Evolutionary conservation across 2,797 vertebrate species (phyloP).

Genomic region (Ctenosaura bakeri): DNA sequence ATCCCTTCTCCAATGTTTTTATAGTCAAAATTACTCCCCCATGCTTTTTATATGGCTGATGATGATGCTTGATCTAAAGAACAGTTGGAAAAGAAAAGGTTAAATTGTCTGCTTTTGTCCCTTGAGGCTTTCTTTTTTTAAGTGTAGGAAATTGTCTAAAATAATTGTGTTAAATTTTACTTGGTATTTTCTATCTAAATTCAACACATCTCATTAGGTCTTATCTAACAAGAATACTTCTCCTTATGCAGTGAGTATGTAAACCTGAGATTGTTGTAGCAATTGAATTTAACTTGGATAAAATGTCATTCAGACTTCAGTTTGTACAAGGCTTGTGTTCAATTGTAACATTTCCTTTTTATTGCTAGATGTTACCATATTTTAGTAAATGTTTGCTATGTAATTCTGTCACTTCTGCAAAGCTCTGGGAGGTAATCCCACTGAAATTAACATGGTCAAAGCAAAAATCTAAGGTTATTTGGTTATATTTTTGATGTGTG

Average conservation of each 20-base stretch:
- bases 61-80: background rate
- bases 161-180: background rate
- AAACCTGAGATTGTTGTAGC: background rate
- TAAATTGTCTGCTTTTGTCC: too few relatives aligned
- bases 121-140: background rate
- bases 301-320: background rate
- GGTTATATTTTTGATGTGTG: background rate
- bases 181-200: background rate
- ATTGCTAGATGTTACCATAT: background rate
- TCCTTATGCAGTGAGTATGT: background rate
- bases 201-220: background rate
- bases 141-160: too few relatives aligned
- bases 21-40: background rate
- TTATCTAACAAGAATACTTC: background rate
- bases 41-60: background rate
- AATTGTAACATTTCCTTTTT: background rate
- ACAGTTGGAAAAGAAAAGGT: too few relatives aligned
- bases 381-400: background rate
- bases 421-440: background rate
- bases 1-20: background rate
- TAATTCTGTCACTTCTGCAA: background rate
- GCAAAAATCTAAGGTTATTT: background rate
- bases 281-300: background rate
- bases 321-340: background rate
- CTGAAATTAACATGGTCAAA: background rate